Conservation (phyloP, 2,888 invertebrate genomes). For the Drosophila borborema region DNA sequence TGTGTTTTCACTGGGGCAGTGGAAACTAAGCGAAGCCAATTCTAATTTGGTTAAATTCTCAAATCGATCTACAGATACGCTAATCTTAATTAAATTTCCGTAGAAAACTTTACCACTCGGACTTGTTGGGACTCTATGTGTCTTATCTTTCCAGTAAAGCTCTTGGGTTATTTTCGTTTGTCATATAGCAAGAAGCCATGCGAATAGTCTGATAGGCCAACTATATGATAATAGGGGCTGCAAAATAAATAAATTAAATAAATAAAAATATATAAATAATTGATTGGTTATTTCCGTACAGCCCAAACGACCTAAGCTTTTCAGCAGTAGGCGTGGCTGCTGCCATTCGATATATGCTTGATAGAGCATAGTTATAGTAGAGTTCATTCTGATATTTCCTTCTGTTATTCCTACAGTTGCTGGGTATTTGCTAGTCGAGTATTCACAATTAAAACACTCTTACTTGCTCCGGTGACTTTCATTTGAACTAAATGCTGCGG, state of each 20-base stretch:
- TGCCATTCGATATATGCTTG: not conserved
- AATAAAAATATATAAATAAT: not conserved
- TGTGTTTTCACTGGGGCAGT: not conserved
- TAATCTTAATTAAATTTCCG: conserved; percentile 1
- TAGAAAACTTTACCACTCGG: not conserved
- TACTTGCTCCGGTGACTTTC: not conserved
- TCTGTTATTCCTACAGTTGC: not conserved
- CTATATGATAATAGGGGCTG: not conserved
- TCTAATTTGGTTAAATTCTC: not conserved
- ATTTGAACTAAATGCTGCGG: too few relatives aligned
- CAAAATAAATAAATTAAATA: not conserved
- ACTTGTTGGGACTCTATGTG: not conserved
- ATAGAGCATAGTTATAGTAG: not conserved
- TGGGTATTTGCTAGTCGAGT: not conserved
- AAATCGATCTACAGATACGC: not conserved
- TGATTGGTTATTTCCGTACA: not conserved
- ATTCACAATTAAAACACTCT: not conserved
- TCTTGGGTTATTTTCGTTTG: conserved; percentile 7
- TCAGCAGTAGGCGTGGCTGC: not conserved
- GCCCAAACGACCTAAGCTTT: too few relatives aligned
- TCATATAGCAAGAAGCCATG: not conserved
- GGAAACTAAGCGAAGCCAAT: not conserved
- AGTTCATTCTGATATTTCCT: not conserved
- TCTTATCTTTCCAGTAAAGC: conserved; percentile 10
- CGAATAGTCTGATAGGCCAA: not conserved